A percentile compares a stretch with the other conserved stretches of the same genome.
Conservation (phyloP, 2,888 invertebrate genomes). For the Brachynemurus nebulosus region DNA sequence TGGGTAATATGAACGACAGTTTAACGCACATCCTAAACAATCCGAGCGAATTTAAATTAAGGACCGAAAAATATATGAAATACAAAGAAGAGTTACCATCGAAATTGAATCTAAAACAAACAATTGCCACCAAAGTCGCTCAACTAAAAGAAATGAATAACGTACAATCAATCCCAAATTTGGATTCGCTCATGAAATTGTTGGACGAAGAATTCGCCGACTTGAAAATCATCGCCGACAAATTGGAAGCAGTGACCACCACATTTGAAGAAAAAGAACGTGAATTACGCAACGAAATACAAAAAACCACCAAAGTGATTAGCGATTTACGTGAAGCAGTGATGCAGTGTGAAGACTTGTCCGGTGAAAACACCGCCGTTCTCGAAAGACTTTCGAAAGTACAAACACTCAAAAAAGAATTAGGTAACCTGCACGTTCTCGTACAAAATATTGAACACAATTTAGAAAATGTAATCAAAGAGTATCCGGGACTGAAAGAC, state of each 20-base stretch:
- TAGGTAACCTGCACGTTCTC: slow-evolving; percentile 52
- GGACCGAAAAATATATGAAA: slow-evolving; percentile 61
- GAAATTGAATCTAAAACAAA: slow-evolving; percentile 59
- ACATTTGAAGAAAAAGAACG: slow-evolving; percentile 63
- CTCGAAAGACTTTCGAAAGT: slow-evolving; percentile 64
- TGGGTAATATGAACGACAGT: slow-evolving; percentile 65
- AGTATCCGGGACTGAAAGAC: slow-evolving; percentile 65
- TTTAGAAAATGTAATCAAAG: slow-evolving; percentile 53
- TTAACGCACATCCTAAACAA: slow-evolving; percentile 63
- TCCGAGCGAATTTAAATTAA: slow-evolving; percentile 66
- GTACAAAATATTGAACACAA: slow-evolving; percentile 54
- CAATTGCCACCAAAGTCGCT: slow-evolving; percentile 62
- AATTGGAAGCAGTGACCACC: slow-evolving; percentile 57
- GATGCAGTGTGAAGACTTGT: slow-evolving; percentile 80
- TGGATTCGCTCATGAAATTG: slow-evolving; percentile 49
- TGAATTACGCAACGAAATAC: slow-evolving; percentile 54
- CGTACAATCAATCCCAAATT: slow-evolving; percentile 51
- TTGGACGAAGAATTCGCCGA: slow-evolving; percentile 64
- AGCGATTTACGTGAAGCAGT: slow-evolving; percentile 65
- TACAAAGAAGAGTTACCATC: slow-evolving; percentile 77
- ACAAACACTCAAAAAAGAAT: slow-evolving; percentile 53
- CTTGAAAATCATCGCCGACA: slow-evolving; percentile 55
- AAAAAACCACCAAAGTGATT: slow-evolving; percentile 52
- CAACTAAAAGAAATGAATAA: slow-evolving; percentile 66
- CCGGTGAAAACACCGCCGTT: slow-evolving; percentile 74